phyloP scores from a whole-genome alignment of 2,113 vertebrate species.

The Sander lucioperca region DNA sequence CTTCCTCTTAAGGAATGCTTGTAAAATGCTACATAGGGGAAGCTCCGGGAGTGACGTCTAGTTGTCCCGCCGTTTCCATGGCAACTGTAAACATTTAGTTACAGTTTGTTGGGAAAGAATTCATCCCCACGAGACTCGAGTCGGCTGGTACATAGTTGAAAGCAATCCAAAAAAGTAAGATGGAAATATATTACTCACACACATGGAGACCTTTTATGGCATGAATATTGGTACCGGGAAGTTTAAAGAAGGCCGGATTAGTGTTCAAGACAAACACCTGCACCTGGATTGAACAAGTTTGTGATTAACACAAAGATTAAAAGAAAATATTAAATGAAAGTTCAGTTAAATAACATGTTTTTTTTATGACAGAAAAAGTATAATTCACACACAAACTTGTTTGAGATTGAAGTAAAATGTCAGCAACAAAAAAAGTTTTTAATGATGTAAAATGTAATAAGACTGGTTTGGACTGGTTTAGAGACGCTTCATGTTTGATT shows the following conservation, averaged over 20 bases:
- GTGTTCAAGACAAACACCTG: slow-evolving; percentile 2
- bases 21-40: slow-evolving; percentile 32
- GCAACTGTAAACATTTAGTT: slow-evolving; percentile 62
- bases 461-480: background rate
- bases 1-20: slow-evolving; percentile 40
- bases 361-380: background rate
- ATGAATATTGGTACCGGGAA: slow-evolving; percentile 20
- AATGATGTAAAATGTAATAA: background rate
- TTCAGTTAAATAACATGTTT: background rate
- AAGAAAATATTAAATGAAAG: background rate
- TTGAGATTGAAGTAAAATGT: background rate
- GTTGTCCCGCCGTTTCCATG: slow-evolving; percentile 7
- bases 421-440: background rate
- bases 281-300: background rate
- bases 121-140: slow-evolving; percentile 20
- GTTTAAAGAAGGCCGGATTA: background rate
- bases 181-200: slow-evolving; percentile 48
- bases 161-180: slow-evolving; percentile 47
- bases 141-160: slow-evolving; percentile 46
- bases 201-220: background rate
- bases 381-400: background rate
- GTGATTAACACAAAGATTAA: background rate
- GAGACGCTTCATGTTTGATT: background rate
- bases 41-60: slow-evolving; percentile 34
- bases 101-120: slow-evolving; percentile 56